Conservation (phyloP, 2,113 vertebrate genomes). For the Synodontis membranacea region DNA sequence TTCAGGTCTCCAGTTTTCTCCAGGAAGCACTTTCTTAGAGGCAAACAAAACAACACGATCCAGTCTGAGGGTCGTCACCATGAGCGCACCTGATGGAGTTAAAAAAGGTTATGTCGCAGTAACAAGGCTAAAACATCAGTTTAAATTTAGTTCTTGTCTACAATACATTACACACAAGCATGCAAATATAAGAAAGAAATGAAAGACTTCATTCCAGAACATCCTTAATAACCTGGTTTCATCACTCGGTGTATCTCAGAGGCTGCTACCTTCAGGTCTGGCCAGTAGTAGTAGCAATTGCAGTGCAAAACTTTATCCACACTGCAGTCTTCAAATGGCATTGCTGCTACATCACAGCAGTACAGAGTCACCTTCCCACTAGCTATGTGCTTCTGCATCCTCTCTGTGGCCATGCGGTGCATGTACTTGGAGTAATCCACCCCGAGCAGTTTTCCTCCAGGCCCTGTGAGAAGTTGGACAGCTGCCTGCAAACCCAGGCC, state of each 20-base stretch:
- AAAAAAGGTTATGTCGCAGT: not conserved
- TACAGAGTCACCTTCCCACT: constrained; percentile 66
- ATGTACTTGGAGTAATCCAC: constrained; percentile 74
- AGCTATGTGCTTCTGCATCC: constrained; percentile 57
- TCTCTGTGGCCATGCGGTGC: constrained; percentile 65
- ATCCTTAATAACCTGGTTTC: constrained; percentile 67
- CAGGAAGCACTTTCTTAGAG: constrained; percentile 53
- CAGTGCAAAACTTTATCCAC: constrained; percentile 75
- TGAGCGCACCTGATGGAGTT: constrained; percentile 59
- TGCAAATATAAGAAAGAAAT: not conserved
- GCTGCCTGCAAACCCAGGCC: constrained; percentile 66
- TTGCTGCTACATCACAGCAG: constrained; percentile 61
- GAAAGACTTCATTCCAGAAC: not conserved
- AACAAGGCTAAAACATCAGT: not conserved
- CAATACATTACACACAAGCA: not conserved
- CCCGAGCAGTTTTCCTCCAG: constrained; percentile 64
- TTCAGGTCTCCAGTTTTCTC: constrained; percentile 67
- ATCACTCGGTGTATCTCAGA: constrained; percentile 71
- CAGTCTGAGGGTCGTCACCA: constrained; percentile 66
- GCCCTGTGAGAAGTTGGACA: constrained; percentile 57
- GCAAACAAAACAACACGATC: not conserved
- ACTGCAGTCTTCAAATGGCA: constrained; percentile 65
- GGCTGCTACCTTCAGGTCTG: constrained; percentile 63
- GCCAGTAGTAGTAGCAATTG: constrained; percentile 79
- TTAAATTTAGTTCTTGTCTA: not conserved